Percentiles rank a stretch among this genome's conserved stretches.
Conservation (phyloP, 2,797 vertebrate genomes). For the Sebastes nivosus region DNA sequence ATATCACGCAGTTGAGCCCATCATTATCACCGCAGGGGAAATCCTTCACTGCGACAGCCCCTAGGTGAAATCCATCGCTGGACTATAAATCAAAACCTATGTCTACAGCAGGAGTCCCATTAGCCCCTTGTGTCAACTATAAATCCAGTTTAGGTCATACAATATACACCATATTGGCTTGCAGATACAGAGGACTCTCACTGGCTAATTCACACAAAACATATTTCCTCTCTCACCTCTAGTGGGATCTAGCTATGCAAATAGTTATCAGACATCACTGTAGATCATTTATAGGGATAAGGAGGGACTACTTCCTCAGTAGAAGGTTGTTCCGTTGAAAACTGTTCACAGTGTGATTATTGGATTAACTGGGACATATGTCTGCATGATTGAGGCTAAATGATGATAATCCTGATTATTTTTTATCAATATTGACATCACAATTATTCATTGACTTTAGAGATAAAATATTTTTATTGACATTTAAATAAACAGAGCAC, state of each 20-base stretch:
- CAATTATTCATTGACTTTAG: no score
- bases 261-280: neutral
- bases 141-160: slow-evolving; percentile 2
- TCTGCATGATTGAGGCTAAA: no score
- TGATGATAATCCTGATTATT: no score
- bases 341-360: neutral
- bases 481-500: no score
- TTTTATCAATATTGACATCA: no score
- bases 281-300: neutral
- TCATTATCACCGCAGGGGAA: no score
- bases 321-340: neutral
- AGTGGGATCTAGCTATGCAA: neutral
- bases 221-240: neutral
- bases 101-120: neutral
- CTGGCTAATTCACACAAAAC: neutral
- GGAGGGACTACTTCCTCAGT: neutral
- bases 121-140: slow-evolving; percentile 2
- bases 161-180: neutral
- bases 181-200: neutral
- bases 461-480: no score
- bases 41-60: neutral
- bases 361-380: neutral
- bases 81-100: neutral
- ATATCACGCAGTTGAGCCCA: no score
- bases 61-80: neutral